Evolutionary conservation across 1,140 invertebrate species (phyloP), one percentile per base, ranked within the genome.

Genomic region (Fopius arisanus): DNA sequence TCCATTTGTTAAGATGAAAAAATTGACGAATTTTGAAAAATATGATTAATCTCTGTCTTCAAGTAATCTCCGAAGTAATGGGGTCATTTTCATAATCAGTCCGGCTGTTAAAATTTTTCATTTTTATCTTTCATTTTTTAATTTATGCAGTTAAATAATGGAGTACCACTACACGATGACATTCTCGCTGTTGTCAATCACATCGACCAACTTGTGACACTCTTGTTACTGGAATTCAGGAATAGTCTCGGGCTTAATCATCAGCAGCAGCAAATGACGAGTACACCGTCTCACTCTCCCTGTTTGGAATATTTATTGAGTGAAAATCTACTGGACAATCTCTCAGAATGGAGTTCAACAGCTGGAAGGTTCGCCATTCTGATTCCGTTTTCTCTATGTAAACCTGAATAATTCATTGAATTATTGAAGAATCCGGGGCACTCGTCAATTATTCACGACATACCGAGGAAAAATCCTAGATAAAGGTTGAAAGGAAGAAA

Each of bases 111-210:
- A 2, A 62, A 40, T 67, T 19, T 19, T 40, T 29, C 54, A 33
- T 41, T 29, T 48, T 41, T 0, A 26, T 63, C 1, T 14, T 29
- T 14, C 14, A 43, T 75, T 76, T 62, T 68, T 37, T 37, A 73
- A 14, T 69, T 75, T n/a, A 80, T 79, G 77, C 77, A 85, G 84
- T 83, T 87, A 77, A 83, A 83, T n/a, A 85, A 87, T 72, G 83
- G 86, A 21, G 83, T 86, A 77, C 90, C 91, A 33, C 89, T 86
- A 73, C 92, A 93, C 75, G 95, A 98, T 88, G 96, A 97, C 85
- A 93, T 98, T 0, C 89, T 96, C 21, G 93, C 93, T 19, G 96
- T 99, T 33, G 93, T 97, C 2, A 97, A 96, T 86, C 96, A 98
- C 81, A 87, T 98, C 81, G 96, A 97, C 81, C 96, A 97, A 83